Percentiles rank a stretch among this genome's conserved stretches.
These are phyloP conservation scores for Petrolisthes cinctipes DNA, from an alignment of 2,888 invertebrate species.

Conservation along the genomic window DNA sequence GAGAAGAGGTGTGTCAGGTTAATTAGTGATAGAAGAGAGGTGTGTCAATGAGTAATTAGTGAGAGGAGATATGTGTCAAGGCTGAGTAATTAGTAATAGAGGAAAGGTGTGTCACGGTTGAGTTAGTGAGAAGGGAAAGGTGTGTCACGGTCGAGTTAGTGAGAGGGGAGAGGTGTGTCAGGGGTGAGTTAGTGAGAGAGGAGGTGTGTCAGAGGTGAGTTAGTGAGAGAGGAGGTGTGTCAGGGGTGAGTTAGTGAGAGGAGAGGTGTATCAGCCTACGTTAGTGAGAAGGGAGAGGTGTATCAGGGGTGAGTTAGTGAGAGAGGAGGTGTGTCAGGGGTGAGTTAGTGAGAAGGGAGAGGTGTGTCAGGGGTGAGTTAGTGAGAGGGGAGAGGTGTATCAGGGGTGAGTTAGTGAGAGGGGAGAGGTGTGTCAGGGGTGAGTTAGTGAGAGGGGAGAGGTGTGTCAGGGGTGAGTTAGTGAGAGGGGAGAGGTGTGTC, in stretches of 20 bases:
- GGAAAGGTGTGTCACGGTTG: neutral
- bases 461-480: neutral
- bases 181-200: neutral
- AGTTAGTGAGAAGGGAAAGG: neutral
- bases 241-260: too few relatives aligned
- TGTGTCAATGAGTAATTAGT: neutral
- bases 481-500: too few relatives aligned
- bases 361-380: too few relatives aligned
- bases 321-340: neutral
- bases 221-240: neutral
- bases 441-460: neutral
- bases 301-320: too few relatives aligned
- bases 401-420: neutral
- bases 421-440: neutral
- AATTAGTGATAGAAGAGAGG: neutral
- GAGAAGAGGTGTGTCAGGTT: too few relatives aligned
- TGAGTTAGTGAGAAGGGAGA: too few relatives aligned
- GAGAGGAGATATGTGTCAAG: neutral
- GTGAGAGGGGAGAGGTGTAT: neutral
- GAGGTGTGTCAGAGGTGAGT: too few relatives aligned
- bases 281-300: too few relatives aligned
- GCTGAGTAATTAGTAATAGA: neutral
- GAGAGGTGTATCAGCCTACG: neutral
- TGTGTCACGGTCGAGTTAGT: neutral
- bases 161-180: neutral